Percentiles rank a stretch among this genome's conserved stretches.
phyloP scores from a whole-genome alignment of 2,888 invertebrate species.

The Cerastis leucographa region DNA sequence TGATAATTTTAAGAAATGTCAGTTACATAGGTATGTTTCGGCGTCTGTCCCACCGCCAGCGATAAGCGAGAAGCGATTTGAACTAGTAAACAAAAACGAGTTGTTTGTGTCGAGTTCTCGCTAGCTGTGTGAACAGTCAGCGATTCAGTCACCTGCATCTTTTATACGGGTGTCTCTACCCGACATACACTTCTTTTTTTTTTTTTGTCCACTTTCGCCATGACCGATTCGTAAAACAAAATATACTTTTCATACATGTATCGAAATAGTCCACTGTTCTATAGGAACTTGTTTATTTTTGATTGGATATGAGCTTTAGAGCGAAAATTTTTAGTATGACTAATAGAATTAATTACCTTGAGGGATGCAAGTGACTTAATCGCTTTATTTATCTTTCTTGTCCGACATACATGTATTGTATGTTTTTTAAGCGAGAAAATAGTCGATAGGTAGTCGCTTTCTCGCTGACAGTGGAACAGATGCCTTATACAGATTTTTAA shows the following conservation, averaged over 20 bases:
- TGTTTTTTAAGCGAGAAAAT: not conserved
- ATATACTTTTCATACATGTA: not conserved
- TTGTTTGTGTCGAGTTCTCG: not conserved
- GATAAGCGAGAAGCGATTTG: not conserved
- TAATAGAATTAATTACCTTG: not conserved
- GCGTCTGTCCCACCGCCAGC: not conserved
- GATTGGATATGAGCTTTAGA: not conserved
- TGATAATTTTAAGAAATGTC: constrained; percentile 33
- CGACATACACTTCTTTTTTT: too few relatives aligned
- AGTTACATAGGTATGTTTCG: constrained; percentile 29
- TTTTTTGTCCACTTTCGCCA: too few relatives aligned
- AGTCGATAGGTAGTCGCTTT: not conserved
- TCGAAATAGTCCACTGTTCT: not conserved
- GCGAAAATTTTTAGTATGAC: not conserved
- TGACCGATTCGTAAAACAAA: not conserved
- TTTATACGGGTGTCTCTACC: not conserved
- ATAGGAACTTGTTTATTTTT: not conserved
- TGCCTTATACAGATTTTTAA: constrained; percentile 19
- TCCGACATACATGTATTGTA: not conserved
- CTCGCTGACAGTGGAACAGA: not conserved
- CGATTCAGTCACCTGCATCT: not conserved
- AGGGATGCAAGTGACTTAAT: fast-evolving
- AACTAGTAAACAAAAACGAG: not conserved
- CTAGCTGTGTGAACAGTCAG: not conserved
- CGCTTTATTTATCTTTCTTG: not conserved